Evolutionary conservation across 1,140 invertebrate genomes (phyloP).

Genomic region (Trissolcus basalis): DNA sequence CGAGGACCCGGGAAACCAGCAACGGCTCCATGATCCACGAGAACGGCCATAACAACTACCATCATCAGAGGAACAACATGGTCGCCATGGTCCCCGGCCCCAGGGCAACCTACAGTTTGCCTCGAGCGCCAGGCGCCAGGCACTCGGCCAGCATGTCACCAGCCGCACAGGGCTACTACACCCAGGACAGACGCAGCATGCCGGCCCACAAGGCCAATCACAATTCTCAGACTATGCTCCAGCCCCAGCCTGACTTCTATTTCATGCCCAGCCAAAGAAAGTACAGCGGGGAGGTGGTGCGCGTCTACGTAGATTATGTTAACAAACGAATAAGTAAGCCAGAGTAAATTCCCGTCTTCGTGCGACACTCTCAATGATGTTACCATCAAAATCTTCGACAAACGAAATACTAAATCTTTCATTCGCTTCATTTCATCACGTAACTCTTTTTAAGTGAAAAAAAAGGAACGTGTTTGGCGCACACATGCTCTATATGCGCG

Average conservation of each 20-base stretch:
- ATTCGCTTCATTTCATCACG: too few relatives aligned
- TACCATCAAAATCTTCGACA: too few relatives aligned
- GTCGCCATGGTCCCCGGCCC: conserved; percentile 66
- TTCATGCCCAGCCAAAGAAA: conserved; percentile 96
- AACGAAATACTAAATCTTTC: too few relatives aligned
- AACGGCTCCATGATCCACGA: conserved; percentile 56
- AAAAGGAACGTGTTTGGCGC: too few relatives aligned
- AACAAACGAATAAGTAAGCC: conserved; percentile 59
- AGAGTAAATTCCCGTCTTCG: conserved; percentile 4
- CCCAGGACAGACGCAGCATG: conserved; percentile 73
- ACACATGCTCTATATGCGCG: too few relatives aligned
- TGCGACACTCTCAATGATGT: neutral
- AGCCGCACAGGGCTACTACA: conserved; percentile 74
- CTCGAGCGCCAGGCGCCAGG: conserved; percentile 70
- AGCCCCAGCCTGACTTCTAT: conserved; percentile 88
- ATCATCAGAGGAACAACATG: conserved; percentile 42
- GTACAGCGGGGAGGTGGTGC: conserved; percentile 93
- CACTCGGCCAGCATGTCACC: conserved; percentile 55
- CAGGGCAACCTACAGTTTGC: conserved; percentile 74
- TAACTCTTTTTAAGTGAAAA: too few relatives aligned
- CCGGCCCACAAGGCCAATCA: conserved; percentile 46
- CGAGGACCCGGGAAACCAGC: conserved; percentile 72
- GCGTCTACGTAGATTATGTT: conserved; percentile 90
- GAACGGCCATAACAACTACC: conserved; percentile 51
- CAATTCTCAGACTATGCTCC: conserved; percentile 29